Percentiles rank a stretch among this genome's conserved stretches.
These are phyloP conservation scores for Oriolus oriolus DNA, from an alignment of 2,113 vertebrate genomes.

Conservation along the genomic window DNA sequence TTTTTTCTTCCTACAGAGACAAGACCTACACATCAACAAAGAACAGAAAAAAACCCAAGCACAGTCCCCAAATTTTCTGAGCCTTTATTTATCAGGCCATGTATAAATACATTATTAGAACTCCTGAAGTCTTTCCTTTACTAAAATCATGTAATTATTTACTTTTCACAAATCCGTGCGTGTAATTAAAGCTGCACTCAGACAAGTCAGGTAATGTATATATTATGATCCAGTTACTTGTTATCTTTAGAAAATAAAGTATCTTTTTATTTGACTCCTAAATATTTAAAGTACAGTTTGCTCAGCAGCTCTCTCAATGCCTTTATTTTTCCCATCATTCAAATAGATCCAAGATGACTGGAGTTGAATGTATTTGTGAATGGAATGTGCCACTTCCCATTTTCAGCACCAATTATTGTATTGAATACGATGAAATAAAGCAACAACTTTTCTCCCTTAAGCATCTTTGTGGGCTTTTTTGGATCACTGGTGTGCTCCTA, in stretches of 20 bases:
- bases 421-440: neutral
- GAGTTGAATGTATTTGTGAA: neutral
- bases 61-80: neutral
- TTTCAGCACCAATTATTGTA: neutral
- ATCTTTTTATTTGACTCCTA: neutral
- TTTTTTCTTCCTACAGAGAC: neutral
- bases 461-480: neutral
- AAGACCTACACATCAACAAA: neutral
- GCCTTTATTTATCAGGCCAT: neutral
- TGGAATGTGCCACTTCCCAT: neutral
- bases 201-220: neutral
- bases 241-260: neutral
- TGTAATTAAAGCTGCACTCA: neutral
- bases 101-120: neutral
- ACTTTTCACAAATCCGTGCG: neutral
- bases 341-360: neutral
- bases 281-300: constrained; percentile 3
- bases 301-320: neutral
- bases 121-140: neutral
- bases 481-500: neutral
- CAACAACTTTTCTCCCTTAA: neutral
- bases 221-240: neutral
- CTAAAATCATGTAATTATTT: neutral
- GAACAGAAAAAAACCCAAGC: neutral
- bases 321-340: neutral